Evolutionary conservation across 2,888 invertebrate genomes (phyloP).

Genomic region (Cephus pulcher): DNA sequence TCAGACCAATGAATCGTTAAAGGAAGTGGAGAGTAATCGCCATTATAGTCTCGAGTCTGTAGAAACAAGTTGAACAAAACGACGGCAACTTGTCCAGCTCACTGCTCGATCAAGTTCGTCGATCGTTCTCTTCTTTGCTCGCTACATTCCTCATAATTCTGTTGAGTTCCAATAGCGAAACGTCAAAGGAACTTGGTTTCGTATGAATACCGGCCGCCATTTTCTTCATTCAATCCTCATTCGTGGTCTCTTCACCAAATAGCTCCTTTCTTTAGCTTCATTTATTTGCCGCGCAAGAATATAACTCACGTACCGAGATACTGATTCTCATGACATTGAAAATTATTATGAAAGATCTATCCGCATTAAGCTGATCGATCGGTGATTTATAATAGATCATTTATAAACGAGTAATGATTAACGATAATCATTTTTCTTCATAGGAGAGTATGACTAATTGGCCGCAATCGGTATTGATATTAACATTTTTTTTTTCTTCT

Average conservation of each 20-base stretch:
- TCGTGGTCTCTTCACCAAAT: background rate
- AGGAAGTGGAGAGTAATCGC: background rate
- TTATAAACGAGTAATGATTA: background rate
- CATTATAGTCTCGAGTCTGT: background rate
- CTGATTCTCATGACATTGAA: background rate
- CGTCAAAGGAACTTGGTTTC: background rate
- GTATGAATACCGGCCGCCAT: background rate
- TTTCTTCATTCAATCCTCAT: background rate
- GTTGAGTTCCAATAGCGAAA: background rate
- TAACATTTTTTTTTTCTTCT: background rate
- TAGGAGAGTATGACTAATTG: background rate
- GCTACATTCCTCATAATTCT: background rate
- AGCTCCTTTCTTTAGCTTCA: background rate
- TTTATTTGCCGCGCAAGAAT: background rate
- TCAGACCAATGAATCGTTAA: background rate
- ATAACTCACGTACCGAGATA: background rate
- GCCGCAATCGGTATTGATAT: constrained; percentile 1
- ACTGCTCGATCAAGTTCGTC: background rate
- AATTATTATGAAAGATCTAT: background rate
- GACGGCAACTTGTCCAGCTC: background rate
- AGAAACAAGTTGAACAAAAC: background rate
- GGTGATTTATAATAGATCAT: background rate
- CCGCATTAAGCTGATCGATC: background rate
- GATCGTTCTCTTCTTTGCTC: background rate
- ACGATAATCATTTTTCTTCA: background rate